Conservation (phyloP, 2,797 vertebrate genomes). For the Phoebastria nigripes region DNA sequence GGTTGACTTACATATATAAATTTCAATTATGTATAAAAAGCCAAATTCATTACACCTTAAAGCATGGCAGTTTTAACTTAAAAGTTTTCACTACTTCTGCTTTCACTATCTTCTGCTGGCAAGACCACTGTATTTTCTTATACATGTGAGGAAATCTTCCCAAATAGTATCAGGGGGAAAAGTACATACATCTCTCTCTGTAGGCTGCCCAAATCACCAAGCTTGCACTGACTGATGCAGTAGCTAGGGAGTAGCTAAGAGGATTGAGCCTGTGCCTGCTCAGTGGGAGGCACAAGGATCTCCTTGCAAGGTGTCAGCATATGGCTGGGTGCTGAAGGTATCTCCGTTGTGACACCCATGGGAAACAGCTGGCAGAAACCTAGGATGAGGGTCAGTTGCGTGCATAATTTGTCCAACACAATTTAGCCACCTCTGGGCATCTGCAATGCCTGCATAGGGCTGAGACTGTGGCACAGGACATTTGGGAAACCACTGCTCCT, state of each 20-base stretch:
- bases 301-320: not conserved
- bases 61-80: not conserved
- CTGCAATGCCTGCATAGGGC: not conserved
- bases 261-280: not conserved
- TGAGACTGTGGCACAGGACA: not conserved
- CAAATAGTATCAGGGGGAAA: not conserved
- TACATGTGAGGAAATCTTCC: not conserved
- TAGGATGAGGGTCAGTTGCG: not conserved
- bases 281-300: not conserved
- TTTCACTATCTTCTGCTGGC: not conserved
- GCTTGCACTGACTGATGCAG: not conserved
- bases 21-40: not conserved
- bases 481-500: not conserved
- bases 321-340: not conserved
- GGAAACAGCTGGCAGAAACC: constrained; percentile 7
- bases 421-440: not conserved
- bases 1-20: not conserved
- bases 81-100: not conserved
- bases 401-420: not conserved
- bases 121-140: not conserved
- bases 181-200: not conserved
- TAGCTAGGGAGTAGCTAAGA: not conserved
- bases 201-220: not conserved
- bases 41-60: not conserved
- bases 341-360: not conserved